These are phyloP conservation scores for Phataginus tricuspis DNA, from an alignment of 2,797 vertebrate genomes.

Conservation along the genomic window DNA sequence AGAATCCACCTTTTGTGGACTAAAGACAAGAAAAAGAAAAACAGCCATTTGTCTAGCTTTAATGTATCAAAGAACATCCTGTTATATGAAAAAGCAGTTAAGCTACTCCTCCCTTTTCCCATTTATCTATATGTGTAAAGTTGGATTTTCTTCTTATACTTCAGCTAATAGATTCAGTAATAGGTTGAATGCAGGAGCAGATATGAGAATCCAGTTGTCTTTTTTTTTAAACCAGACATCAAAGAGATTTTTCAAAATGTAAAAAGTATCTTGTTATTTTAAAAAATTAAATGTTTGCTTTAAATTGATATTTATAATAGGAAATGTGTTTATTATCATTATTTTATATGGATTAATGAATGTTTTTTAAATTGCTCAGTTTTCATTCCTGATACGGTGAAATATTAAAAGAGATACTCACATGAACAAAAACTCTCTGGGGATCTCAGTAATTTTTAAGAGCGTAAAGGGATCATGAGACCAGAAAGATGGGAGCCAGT, in stretches of 20 bases:
- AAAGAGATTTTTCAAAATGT: neutral
- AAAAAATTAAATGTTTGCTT: neutral
- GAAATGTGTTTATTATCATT: neutral
- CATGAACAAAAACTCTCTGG: neutral
- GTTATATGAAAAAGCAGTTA: conserved; percentile 27
- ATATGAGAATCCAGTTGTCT: neutral
- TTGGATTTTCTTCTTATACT: neutral
- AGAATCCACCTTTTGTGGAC: neutral
- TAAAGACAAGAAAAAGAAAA: neutral
- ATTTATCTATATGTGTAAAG: neutral
- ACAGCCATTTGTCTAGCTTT: neutral
- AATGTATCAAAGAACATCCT: neutral
- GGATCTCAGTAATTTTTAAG: neutral
- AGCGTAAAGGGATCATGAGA: neutral
- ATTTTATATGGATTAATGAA: neutral
- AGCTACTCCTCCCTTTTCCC: neutral
- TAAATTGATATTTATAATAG: neutral
- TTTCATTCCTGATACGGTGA: neutral
- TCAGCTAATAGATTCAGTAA: neutral
- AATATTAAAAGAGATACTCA: neutral
- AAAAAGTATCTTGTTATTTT: neutral
- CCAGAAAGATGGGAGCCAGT: neutral
- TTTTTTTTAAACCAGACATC: conserved; percentile 21
- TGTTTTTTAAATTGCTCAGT: neutral
- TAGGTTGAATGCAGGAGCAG: neutral